A percentile compares a stretch with the other conserved stretches of the same genome.
Evolutionary conservation across 2,888 invertebrate species (phyloP).

Genomic region (Augochlorella aurata): DNA sequence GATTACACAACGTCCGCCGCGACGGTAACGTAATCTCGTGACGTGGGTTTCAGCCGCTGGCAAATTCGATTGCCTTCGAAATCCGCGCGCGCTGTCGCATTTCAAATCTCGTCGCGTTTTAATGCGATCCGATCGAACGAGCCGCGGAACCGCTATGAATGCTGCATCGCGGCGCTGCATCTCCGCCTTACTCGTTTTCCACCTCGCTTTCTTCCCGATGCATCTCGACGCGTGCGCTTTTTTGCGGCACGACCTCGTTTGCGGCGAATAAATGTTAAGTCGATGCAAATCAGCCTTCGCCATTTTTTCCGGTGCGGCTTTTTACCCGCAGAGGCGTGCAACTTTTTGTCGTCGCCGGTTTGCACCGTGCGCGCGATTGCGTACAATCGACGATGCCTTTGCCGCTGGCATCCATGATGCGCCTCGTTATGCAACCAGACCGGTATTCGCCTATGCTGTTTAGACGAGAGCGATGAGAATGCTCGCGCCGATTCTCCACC

Average conservation of each 20-base stretch:
- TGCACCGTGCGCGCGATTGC: neutral
- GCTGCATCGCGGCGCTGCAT: neutral
- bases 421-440: slow-evolving; percentile 10
- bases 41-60: neutral
- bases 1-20: neutral
- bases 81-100: neutral
- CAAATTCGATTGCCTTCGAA: neutral
- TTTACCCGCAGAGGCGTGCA: neutral
- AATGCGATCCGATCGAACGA: slow-evolving; percentile 3
- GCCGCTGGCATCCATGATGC: slow-evolving; percentile 6
- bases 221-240: neutral
- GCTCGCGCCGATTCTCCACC: neutral
- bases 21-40: slow-evolving; percentile 6
- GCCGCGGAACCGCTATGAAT: neutral
- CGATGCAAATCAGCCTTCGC: neutral
- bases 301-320: neutral
- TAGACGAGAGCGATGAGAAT: neutral
- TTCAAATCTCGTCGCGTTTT: slow-evolving; percentile 9
- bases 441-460: neutral
- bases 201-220: slow-evolving; percentile 5
- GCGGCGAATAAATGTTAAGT: neutral
- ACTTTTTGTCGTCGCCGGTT: neutral
- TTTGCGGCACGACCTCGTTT: neutral
- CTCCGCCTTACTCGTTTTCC: neutral
- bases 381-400: neutral